Evolutionary conservation across 2,797 vertebrate species (phyloP), one percentile per base, ranked within the genome.

Genomic region (Poeciliopsis gracilis): DNA sequence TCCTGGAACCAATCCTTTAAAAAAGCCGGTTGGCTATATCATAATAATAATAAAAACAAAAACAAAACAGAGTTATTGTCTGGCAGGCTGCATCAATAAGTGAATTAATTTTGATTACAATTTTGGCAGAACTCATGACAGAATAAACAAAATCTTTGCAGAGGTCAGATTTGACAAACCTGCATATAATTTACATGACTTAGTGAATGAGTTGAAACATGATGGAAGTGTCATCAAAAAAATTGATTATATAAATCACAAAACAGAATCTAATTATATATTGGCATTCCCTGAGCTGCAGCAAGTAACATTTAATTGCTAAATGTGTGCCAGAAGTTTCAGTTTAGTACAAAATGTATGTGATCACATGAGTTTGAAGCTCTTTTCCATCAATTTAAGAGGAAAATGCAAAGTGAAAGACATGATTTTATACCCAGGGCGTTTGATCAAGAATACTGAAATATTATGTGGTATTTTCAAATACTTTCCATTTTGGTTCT

Each of bases 1-100:
- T 82, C 78, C 74, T 61, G 71, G 69, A 86, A 83, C 76, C 82
- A 84, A 86, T 89, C 77, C 73, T 86, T 84, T 82, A 76, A 90
- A 88, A 84, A 74, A 77, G 87, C 16, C 43, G 28, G 45, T 51
- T 46, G 61, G 46, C 84, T 84, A 80, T 75, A 30, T 66, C 73
- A 4, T 15, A 15, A 46, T 15, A 46, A 46, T 46, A 76, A 53
- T 9, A 49, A 20, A 6, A 49, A 49, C 4, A 30, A 75, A 78
- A 79, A 77, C 72, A 25, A 2, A 59, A 55, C 55, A 43, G 59
- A 82, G 16, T 80, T 84, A 53, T 41, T 20, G 66, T 75, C 9
- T 38, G 76, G 78, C 46, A 73, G 69, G 30, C 28, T 74, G 4
- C 1, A 36, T 76, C 63, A 78, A 81, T 30, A 38, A 63, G 47